Base-by-base conservation (phyloP, 1,140 invertebrate genomes). In the Steinernema feltiae region DNA sequence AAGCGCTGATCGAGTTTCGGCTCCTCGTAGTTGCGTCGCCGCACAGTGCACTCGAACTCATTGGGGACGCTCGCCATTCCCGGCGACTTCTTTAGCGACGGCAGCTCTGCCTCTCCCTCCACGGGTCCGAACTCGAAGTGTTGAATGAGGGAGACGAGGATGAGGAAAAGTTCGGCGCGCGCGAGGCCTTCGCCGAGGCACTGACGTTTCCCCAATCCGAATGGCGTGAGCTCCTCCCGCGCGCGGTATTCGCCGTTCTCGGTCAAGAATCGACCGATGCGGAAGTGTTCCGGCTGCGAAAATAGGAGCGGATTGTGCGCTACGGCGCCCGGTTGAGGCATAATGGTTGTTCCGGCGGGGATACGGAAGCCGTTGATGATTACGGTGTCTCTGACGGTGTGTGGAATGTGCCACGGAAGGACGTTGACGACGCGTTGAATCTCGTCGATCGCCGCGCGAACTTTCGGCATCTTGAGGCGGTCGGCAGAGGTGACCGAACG, bases 311-410 rank as follows among this genome's bases (percentile, higher is more conserved):
- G 88, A 85, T 94, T 90, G 88, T 91, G 92, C 83, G 95, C 93
- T 29, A 94, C 88, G 1, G 92, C 91, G 92, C 92, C 94, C 76
- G 93, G 90, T 15, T 94, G 86, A 0, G 93, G 91, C 21, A 95
- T 88, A 0, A 93, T 87, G 90, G 91, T 90, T 0, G 89, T 88
- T 1, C 88, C 89, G 77, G 89, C 88, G 0, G 90, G 89, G 69
- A 93, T 89, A 72, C 79, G 80, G 79, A 90, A 92, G 0, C 89
- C 90, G 1, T 72, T 30, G 0, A 84, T 30, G 32, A 29, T 46
- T 21, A 74, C 76, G 31, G 82, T 77, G 73, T 82, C 77, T 24
- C 69, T 7, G 2, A 77, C 81, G 69, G 75, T 71, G 70, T 82
- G 81, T 0, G 76, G 77, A 27, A 82, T 77, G n/a, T 70, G 72